These are phyloP conservation scores for Pelecanus crispus DNA, from an alignment of 2,113 vertebrate species.

Conservation along the genomic window DNA sequence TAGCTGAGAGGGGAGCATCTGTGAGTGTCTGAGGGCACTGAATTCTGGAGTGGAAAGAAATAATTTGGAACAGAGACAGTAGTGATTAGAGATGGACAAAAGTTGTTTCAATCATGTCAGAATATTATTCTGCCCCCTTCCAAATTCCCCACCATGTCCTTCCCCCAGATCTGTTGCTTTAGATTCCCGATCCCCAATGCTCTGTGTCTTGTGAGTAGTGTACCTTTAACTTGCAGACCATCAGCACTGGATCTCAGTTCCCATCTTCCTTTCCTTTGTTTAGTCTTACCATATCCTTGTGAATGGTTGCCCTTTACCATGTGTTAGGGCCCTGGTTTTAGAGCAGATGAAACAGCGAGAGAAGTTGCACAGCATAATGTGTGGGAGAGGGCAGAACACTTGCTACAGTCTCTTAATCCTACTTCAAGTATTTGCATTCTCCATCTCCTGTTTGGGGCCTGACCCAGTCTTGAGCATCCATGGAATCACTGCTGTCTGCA, in stretches of 20 bases:
- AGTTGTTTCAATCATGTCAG: background rate
- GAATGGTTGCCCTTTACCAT: background rate
- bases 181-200: background rate
- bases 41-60: background rate
- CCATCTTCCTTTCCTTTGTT: background rate
- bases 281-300: background rate
- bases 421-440: background rate
- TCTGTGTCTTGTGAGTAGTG: background rate
- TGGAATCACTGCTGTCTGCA: background rate
- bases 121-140: background rate
- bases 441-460: background rate
- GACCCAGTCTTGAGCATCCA: background rate
- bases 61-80: background rate
- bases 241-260: background rate
- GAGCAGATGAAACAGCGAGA: background rate
- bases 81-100: background rate
- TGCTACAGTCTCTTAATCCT: background rate
- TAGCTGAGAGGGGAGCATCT: background rate
- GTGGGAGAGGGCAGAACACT: background rate
- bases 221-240: background rate
- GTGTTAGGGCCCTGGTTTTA: background rate
- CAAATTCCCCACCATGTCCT: background rate
- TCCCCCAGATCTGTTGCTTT: background rate
- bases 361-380: background rate
- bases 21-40: background rate